Base-by-base conservation (phyloP, 2,113 vertebrate species). In the Salvelinus namaycush region DNA sequence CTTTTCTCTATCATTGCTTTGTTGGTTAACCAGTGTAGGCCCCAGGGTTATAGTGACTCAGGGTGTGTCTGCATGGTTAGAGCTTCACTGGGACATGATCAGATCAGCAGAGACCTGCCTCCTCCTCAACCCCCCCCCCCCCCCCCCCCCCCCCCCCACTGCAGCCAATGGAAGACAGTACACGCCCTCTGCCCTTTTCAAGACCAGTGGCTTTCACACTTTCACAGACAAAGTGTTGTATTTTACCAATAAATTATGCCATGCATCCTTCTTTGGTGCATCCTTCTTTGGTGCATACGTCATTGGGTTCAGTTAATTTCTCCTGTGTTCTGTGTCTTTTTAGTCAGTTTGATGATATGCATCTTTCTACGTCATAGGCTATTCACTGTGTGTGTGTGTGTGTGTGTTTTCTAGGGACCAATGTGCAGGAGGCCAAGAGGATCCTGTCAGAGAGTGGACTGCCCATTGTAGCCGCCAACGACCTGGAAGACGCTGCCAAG, bases 401-500 rank as follows among this genome's bases (percentile, higher is more conserved):
- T 24, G 59, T 57, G 49, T 62, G 5, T 62, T 68, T 84, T 87
- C 3, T 34, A 99, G 98, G 98, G 59, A 99, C 98, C 73, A 99
- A 99, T 14, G 98, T 99, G 51, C 89, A 93, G 0, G 97, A 99
- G 88, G 98, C 98, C 62, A 96, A 96, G 86, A 92, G 89, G 20
- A 99, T 99, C 24, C 93, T 99, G 85, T 91, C 6, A 0, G 95
- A 95, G 80, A 99, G 97, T 0, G 96, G 98, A 0, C 94, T 99
- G 65, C 96, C 96, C 74, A 99, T 99, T 88, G 95, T 89, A 0
- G 79, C 96, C 0, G 98, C 98, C 3, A 89, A 49, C 0, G 90
- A 99, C 91, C 92, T 99, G 76, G 97, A 99, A 22, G 97, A 99
- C 27, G 98, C 97, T 0, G 98, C 98, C 24, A 95, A 83, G 92